phyloP scores from a whole-genome alignment of 2,888 invertebrate species.

The Dasypogon diadema region DNA sequence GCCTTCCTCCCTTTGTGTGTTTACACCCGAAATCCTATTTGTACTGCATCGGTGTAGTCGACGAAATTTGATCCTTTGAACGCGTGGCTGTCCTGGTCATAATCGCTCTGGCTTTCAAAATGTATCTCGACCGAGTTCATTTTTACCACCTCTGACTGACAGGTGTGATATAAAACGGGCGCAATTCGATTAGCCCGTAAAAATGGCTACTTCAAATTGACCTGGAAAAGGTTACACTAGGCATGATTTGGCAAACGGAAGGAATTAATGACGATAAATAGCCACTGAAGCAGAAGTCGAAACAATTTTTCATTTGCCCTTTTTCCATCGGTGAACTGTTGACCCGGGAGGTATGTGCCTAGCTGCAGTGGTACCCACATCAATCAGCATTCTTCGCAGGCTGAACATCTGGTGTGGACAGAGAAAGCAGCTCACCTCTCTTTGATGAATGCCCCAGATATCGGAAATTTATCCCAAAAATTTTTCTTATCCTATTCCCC shows the following conservation, averaged over 20 bases:
- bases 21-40: conserved; percentile 7
- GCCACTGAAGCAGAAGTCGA: conserved; percentile 42
- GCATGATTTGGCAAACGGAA: conserved; percentile 8
- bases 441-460: conserved; percentile 20
- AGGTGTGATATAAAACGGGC: conserved; percentile 24
- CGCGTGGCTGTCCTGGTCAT: conserved; percentile 40
- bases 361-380: conserved; percentile 13
- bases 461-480: conserved; percentile 7
- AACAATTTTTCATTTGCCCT: conserved; percentile 25
- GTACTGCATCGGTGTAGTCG: not conserved
- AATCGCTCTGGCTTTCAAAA: conserved; percentile 11
- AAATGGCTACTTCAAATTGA: not conserved
- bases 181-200: conserved; percentile 8
- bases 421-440: conserved; percentile 2
- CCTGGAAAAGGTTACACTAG: not conserved
- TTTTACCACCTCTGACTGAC: conserved; percentile 36
- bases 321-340: not conserved
- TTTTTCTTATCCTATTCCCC: too few relatives aligned
- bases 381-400: conserved; percentile 13
- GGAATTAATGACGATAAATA: conserved; percentile 3
- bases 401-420: conserved; percentile 26
- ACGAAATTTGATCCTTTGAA: conserved; percentile 17
- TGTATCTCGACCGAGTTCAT: not conserved
- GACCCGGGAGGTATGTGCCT: conserved; percentile 10
- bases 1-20: not conserved